A percentile compares a stretch with the other conserved stretches of the same genome.
phyloP scores from a whole-genome alignment of 2,888 invertebrate genomes.

The Hartigia nigra region DNA sequence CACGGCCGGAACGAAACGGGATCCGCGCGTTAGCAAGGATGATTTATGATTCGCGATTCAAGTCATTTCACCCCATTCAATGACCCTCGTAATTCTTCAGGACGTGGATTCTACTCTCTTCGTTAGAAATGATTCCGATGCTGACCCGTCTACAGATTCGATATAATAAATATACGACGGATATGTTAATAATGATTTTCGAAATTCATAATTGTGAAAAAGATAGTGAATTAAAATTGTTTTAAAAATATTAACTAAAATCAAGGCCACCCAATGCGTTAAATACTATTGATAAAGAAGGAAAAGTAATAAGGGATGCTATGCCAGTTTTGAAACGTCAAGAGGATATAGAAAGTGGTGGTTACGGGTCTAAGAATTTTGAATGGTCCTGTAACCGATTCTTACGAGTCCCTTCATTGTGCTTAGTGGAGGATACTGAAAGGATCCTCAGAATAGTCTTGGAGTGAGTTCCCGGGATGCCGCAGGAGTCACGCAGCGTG shows the following conservation, averaged over 20 bases:
- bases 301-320: background rate
- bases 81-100: background rate
- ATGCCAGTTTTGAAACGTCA: background rate
- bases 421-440: background rate
- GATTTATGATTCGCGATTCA: constrained; percentile 47
- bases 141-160: background rate
- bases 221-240: background rate
- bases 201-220: background rate
- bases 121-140: background rate
- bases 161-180: background rate
- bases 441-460: background rate
- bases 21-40: constrained; percentile 44
- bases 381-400: background rate
- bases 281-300: background rate
- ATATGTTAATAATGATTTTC: background rate
- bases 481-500: background rate
- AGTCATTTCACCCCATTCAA: constrained; percentile 1
- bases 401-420: background rate
- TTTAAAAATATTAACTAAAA: background rate
- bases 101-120: background rate
- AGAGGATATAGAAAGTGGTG: background rate
- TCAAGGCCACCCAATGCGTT: background rate
- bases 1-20: constrained; percentile 46
- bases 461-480: background rate
- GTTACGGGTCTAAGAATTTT: background rate